Conservation (phyloP, 2,888 invertebrate genomes). For the Coelopa pilipes region DNA sequence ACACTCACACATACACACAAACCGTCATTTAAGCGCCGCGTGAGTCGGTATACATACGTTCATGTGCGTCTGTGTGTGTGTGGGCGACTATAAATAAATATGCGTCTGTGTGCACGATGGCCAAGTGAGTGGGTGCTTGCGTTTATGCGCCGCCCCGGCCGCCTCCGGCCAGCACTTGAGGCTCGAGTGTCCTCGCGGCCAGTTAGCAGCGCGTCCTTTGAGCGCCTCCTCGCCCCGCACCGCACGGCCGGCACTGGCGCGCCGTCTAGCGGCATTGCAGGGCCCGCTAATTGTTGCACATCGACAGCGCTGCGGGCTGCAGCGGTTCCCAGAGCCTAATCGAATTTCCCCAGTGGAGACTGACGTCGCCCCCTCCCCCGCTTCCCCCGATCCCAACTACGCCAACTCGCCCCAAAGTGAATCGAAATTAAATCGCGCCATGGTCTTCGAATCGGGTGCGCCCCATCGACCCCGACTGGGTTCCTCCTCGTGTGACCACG, state of each 20-base stretch:
- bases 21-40: not conserved
- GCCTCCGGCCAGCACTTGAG: not conserved
- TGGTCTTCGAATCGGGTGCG: no score
- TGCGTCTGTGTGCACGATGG: not conserved
- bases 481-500: no score
- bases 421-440: no score
- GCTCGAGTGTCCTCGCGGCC: slow-evolving; percentile 21
- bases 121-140: not conserved
- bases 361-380: no score
- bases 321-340: slow-evolving; percentile 11
- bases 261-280: not conserved
- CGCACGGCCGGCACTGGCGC: not conserved
- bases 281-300: not conserved
- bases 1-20: not conserved
- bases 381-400: no score
- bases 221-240: not conserved
- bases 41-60: not conserved
- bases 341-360: not conserved
- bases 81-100: no score
- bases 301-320: not conserved
- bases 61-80: not conserved
- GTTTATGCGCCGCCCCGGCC: no score
- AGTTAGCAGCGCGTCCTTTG: slow-evolving; percentile 3
- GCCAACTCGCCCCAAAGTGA: no score
- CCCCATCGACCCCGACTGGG: no score